phyloP scores from a whole-genome alignment of 1,140 invertebrate genomes.

The Bombus ignitus region DNA sequence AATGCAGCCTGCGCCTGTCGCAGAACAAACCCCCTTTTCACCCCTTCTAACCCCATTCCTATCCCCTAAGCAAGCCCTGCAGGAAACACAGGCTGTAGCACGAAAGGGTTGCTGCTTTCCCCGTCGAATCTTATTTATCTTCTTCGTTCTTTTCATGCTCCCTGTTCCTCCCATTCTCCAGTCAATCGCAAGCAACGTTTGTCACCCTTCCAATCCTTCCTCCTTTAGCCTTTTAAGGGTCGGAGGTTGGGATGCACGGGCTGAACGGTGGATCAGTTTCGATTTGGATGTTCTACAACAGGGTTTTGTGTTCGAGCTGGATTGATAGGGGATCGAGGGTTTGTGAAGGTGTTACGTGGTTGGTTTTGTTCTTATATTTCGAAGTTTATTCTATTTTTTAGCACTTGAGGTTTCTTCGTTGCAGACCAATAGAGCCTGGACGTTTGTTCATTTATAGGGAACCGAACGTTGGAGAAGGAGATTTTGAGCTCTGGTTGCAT shows the following conservation, averaged over 20 bases:
- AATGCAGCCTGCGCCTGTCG: conserved; percentile 69
- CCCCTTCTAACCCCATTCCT: not conserved
- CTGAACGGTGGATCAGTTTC: not conserved
- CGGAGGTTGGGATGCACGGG: accelerated
- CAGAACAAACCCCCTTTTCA: conserved; percentile 66
- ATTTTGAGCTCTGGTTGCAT: too few species aligned
- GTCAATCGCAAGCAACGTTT: not conserved
- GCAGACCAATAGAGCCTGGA: too few species aligned
- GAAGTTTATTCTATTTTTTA: too few species aligned
- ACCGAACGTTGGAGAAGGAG: too few species aligned
- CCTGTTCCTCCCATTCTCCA: not conserved
- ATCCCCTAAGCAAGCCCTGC: not conserved
- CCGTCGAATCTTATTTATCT: conserved; percentile 48
- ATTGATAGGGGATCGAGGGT: not conserved
- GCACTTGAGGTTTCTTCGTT: too few species aligned
- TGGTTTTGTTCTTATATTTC: not conserved
- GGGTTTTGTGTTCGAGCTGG: not conserved
- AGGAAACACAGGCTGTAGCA: conserved; percentile 38
- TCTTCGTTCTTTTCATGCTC: not conserved
- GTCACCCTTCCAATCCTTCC: not conserved
- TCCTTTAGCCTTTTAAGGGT: not conserved
- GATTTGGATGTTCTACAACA: not conserved
- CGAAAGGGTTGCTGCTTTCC: conserved; percentile 27
- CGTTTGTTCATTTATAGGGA: too few species aligned
- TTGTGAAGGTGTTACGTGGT: not conserved